Base-by-base conservation (phyloP, 64 coral and sea anemone species). In the Exaiptasia diaphana region DNA sequence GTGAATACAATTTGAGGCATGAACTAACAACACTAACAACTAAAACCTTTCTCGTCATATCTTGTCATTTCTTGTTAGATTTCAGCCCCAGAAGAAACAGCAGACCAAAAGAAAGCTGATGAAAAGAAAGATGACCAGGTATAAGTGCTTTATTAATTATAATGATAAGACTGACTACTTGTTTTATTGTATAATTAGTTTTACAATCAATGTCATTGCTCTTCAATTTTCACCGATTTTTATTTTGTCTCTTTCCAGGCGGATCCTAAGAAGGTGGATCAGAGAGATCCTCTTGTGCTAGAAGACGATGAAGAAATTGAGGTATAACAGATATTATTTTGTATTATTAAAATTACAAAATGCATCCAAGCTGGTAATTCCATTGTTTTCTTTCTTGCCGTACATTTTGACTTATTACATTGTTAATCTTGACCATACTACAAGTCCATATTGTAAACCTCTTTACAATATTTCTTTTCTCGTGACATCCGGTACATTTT, bases 251-350 rank as follows among this genome's bases (percentile, higher is more conserved):
- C 25, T 2, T 71, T 50, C 4, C 55, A 86, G 82, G 65, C 39
- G 20, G 87, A 67, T 53, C 41, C 82, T 7, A 96, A 96, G 70
- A 96, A 96, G 61, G 46, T 21, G 26, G 81, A 75, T 61, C 52
- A 49, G 10, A 74, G 35, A 62, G 69, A 85, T 74, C 52, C 30
- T 30, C 39, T 54, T 53, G 57, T 27, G 5, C 32, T 36, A 29
- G 38, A 78, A 1, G 43, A 91, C 53, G 84, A 87, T 56, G 83
- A 85, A 33, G 83, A 93, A 25, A 55, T 58, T 28, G 91, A 85
- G 2, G 82, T 76, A 76, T 15, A 77, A 33, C 44, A 10, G 4
- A 31, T 54, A 17, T 17, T 54, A 30, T 13, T 30, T 3, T 22
- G 27, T 2, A 31, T 61, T 8, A 24, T 27, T 4, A 31, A 18